Base-by-base conservation (phyloP, 2,797 vertebrate species). In the Cryptoblepharus egeriae region DNA sequence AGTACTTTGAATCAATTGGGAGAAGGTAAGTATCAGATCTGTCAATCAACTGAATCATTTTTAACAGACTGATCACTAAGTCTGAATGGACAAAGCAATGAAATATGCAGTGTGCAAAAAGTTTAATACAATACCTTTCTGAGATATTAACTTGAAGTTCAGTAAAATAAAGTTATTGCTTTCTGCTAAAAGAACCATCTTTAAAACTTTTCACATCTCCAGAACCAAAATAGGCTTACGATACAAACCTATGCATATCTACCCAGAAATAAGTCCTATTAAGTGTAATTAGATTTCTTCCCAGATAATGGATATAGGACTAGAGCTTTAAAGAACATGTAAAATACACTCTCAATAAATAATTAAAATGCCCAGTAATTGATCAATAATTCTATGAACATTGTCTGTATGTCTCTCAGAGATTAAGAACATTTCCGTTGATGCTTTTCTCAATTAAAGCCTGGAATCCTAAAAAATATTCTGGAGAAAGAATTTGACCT, bases 41-140 rank as follows among this genome's bases (percentile, higher is more conserved):
- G 32, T 63, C 20, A 63, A 72, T 0, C n/a, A 92, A 68, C 81
- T 83, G 68, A 77, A 74, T 85, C 93, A 86, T 60, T 60, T 75
- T 67, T 24, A 75, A 55, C 13, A n/a, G 39, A 68, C 57, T 58
- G 16, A 75, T 68, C 79, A 63, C 82, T 82, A 82, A 78, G 0
- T 73, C 85, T 70, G 80, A 87, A 90, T 83, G 61, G 7, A 37
- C 28, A 37, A 39, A 61, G 35, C 13, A 39, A 39, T 78, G 16
- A n/a, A 57, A 57, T 57, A 28, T 11, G 9, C 13, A 64, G 10
- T 65, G 1, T n/a, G 16, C 15, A 30, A 49, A 65, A 60, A 24
- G 2, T 16, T 55, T 77, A 52, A 58, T 42, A 32, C 26, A 37
- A 32, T 18, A 13, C 57, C 42, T 26, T 65, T 67, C 11, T 67